phyloP scores from a whole-genome alignment of 2,888 invertebrate species.

The Ctena decussata region DNA sequence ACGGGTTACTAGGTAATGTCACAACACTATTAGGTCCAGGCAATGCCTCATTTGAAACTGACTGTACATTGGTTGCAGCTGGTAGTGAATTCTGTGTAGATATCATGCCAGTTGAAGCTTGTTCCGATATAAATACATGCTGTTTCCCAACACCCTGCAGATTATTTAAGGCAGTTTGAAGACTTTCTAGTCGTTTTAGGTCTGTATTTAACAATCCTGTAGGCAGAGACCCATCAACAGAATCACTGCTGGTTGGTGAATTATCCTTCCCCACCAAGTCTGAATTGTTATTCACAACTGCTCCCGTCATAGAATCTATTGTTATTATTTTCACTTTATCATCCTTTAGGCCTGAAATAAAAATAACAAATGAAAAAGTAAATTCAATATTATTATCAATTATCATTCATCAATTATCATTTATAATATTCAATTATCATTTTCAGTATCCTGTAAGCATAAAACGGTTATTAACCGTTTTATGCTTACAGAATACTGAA shows the following conservation, averaged over 20 bases:
- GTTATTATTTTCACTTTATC: slow-evolving; percentile 62
- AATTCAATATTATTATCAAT: too few relatives aligned
- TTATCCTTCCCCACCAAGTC: slow-evolving; percentile 30
- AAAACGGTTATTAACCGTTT: too few relatives aligned
- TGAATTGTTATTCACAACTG: slow-evolving; percentile 48
- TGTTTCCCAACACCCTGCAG: slow-evolving; percentile 19
- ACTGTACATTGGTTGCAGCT: not conserved
- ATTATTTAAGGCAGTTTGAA: slow-evolving; percentile 54
- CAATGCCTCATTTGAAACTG: not conserved
- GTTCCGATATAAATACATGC: not conserved
- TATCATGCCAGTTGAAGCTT: not conserved
- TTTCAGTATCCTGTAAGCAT: too few relatives aligned
- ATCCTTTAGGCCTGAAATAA: slow-evolving; percentile 74
- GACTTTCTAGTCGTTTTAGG: slow-evolving; percentile 29
- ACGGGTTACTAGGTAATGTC: not conserved
- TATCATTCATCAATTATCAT: too few relatives aligned
- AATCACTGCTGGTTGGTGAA: slow-evolving; percentile 56
- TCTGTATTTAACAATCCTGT: slow-evolving; percentile 36
- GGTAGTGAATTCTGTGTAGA: not conserved
- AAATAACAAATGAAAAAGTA: too few relatives aligned
- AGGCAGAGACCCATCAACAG: slow-evolving; percentile 55
- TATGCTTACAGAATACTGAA: too few relatives aligned
- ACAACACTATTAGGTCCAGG: not conserved
- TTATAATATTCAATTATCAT: too few relatives aligned
- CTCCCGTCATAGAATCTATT: slow-evolving; percentile 61